A percentile compares a stretch with the other conserved stretches of the same genome.
phyloP scores from a whole-genome alignment of 1,140 invertebrate species.

The Venustaconcha ellipsiformis region DNA sequence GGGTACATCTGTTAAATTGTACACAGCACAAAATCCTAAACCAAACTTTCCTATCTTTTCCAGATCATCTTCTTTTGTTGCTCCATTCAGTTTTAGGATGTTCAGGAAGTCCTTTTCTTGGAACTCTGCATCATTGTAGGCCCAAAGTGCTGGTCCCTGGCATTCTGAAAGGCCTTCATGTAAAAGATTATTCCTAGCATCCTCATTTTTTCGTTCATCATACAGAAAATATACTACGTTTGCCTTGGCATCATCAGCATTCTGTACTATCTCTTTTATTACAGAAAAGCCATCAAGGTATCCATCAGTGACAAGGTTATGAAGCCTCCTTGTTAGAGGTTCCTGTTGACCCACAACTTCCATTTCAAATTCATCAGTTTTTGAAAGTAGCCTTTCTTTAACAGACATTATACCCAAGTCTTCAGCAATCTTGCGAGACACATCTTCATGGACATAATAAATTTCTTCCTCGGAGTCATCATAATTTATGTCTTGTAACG shows the following conservation, averaged over 20 bases:
- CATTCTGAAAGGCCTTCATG: constrained; percentile 44
- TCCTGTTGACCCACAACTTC: constrained; percentile 47
- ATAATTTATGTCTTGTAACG: not conserved
- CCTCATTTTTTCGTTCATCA: constrained; percentile 48
- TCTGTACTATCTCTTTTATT: constrained; percentile 60
- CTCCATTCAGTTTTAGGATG: constrained; percentile 52
- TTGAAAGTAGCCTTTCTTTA: constrained; percentile 21
- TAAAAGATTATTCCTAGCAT: constrained; percentile 32
- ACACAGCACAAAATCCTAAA: constrained; percentile 61
- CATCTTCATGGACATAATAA: constrained; percentile 33
- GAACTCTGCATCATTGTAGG: constrained; percentile 51
- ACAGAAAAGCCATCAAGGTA: constrained; percentile 59
- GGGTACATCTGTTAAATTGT: constrained; percentile 62
- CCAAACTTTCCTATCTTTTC: constrained; percentile 62
- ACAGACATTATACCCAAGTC: constrained; percentile 44
- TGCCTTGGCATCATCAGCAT: constrained; percentile 70
- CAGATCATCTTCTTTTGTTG: constrained; percentile 48
- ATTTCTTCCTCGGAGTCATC: constrained; percentile 31
- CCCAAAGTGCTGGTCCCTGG: constrained; percentile 53
- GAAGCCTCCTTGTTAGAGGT: constrained; percentile 43
- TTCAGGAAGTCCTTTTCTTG: constrained; percentile 46
- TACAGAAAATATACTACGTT: constrained; percentile 56
- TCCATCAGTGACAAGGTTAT: constrained; percentile 31
- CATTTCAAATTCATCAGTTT: constrained; percentile 21
- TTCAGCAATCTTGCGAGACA: constrained; percentile 26